These are phyloP conservation scores for Montipora sp. DNA, from an alignment of 64 coral and sea anemone species.

Conservation along the genomic window DNA sequence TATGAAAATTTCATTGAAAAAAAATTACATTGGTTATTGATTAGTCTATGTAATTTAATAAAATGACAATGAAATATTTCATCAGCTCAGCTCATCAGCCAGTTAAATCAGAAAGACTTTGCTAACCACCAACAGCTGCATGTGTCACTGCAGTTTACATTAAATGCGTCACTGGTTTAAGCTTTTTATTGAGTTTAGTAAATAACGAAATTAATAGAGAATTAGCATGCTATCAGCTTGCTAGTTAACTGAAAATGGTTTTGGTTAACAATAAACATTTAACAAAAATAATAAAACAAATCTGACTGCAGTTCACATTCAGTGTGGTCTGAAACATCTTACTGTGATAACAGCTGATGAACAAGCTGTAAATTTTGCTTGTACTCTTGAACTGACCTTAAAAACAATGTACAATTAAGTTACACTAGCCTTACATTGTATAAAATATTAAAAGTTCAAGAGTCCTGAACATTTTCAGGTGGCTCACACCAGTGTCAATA, in stretches of 20 bases:
- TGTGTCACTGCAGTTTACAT: constrained; percentile 9
- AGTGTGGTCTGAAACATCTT: constrained; percentile 60
- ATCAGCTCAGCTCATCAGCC: neutral
- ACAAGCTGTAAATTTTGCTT: constrained; percentile 94
- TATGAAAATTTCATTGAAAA: too few relatives aligned
- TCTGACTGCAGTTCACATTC: constrained; percentile 25
- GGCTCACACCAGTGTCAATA: too few relatives aligned
- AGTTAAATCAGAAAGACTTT: constrained; percentile 27
- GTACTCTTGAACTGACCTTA: constrained; percentile 91
- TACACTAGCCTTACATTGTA: neutral
- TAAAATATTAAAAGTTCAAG: neutral
- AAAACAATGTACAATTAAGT: constrained; percentile 71
- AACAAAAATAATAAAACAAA: neutral
- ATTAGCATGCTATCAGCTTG: constrained; percentile 4
- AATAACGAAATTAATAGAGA: neutral
- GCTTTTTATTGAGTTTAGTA: neutral
- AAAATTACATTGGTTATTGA: too few relatives aligned
- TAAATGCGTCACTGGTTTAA: neutral
- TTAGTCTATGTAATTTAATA: too few relatives aligned
- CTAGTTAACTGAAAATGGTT: neutral
- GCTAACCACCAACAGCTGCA: constrained; percentile 3
- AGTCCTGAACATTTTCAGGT: too few relatives aligned
- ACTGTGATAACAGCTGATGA: constrained; percentile 97
- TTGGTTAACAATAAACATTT: constrained; percentile 24
- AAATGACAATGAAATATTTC: neutral